phyloP scores from a whole-genome alignment of 2,797 vertebrate genomes.

The Eulemur albifrons region DNA sequence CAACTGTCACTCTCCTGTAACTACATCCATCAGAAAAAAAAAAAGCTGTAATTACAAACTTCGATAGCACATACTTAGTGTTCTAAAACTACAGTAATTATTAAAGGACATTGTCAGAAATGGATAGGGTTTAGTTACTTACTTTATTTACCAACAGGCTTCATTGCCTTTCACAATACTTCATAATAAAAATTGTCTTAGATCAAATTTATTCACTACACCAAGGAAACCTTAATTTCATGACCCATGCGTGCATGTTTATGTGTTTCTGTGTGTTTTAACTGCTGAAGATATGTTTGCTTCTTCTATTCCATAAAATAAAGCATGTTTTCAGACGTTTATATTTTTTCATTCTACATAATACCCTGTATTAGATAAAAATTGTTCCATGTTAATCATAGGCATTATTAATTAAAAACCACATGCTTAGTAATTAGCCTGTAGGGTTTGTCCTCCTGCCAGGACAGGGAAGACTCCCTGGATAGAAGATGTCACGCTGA shows the following conservation, averaged over 20 bases:
- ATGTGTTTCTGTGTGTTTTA: not conserved
- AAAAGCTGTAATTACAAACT: slow-evolving; percentile 32
- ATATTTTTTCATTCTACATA: slow-evolving; percentile 10
- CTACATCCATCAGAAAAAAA: slow-evolving; percentile 6
- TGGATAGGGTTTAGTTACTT: not conserved
- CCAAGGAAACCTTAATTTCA: not conserved
- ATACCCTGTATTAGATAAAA: slow-evolving; percentile 40
- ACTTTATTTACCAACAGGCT: not conserved
- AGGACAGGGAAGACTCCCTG: slow-evolving; percentile 62
- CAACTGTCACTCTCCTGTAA: slow-evolving; percentile 61
- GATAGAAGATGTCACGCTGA: slow-evolving; percentile 48
- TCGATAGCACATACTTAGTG: slow-evolving; percentile 11
- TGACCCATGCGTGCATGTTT: not conserved
- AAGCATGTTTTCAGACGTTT: not conserved
- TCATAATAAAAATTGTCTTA: not conserved
- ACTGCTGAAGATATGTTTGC: not conserved
- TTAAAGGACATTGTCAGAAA: not conserved
- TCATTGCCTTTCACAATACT: not conserved
- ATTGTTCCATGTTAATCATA: slow-evolving; percentile 32
- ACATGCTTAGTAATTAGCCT: slow-evolving; percentile 67
- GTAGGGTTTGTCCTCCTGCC: slow-evolving; percentile 58
- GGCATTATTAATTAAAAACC: slow-evolving; percentile 71
- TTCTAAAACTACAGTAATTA: slow-evolving; percentile 28
- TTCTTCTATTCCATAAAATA: not conserved
- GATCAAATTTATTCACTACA: not conserved